Evolutionary conservation across 2,888 invertebrate species (phyloP).

Genomic region (Leucophenga montana): DNA sequence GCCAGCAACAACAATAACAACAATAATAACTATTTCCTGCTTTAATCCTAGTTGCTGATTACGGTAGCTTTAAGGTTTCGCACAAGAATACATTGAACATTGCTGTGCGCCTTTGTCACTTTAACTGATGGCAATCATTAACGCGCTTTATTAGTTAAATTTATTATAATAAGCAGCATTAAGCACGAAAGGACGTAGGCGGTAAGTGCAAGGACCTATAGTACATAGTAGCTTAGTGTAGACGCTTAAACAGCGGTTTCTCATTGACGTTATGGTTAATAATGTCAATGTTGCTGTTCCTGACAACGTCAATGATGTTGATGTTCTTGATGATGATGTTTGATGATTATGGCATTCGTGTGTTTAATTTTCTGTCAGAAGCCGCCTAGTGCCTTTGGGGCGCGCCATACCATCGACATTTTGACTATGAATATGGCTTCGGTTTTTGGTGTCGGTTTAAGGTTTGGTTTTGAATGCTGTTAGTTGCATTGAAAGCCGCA

Average conservation of each 20-base stretch:
- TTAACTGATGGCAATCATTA: conserved; percentile 61
- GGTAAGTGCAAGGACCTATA: background rate
- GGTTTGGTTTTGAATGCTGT: background rate
- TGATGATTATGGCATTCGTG: background rate
- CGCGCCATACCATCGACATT: background rate
- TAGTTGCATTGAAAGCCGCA: conserved; percentile 7
- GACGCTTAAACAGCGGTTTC: background rate
- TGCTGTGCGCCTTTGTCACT: conserved; percentile 49
- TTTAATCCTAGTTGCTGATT: background rate
- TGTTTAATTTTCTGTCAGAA: conserved; percentile 21
- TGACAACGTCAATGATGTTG: background rate
- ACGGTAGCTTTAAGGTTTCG: background rate
- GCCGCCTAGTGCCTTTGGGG: background rate
- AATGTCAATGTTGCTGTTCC: background rate
- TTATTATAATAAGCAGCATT: conserved; percentile 57
- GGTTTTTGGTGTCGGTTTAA: background rate
- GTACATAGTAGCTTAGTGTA: background rate
- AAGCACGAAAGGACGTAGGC: background rate
- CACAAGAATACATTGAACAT: background rate
- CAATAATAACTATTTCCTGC: conserved; percentile 1
- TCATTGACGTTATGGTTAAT: background rate
- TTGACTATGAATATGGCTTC: background rate
- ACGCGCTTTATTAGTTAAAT: conserved; percentile 64
- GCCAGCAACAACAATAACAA: background rate
- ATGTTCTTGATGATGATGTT: background rate